Conservation (phyloP, 2,113 vertebrate species). For the Melanocharis versteri region DNA sequence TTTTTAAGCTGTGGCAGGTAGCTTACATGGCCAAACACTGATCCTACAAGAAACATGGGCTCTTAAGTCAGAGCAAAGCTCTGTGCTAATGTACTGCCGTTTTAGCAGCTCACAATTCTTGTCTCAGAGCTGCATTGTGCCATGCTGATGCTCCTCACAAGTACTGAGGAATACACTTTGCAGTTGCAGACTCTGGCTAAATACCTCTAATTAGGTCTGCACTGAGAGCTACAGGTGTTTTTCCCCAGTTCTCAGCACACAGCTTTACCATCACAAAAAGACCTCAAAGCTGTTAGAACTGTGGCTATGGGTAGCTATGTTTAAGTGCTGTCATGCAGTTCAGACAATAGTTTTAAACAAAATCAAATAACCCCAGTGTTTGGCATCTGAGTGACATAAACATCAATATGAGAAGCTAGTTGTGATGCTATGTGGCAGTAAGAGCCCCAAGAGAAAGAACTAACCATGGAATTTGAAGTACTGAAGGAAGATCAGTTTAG, state of each 20-base stretch:
- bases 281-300: neutral
- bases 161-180: neutral
- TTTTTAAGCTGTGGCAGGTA: neutral
- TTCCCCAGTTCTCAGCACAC: neutral
- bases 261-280: neutral
- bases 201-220: neutral
- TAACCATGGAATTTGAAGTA: neutral
- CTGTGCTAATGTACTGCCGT: neutral
- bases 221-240: neutral
- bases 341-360: neutral
- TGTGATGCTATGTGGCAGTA: neutral
- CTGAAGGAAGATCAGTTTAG: neutral
- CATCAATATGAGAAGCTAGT: neutral
- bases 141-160: neutral
- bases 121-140: neutral
- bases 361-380: neutral
- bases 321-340: neutral
- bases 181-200: neutral
- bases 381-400: neutral
- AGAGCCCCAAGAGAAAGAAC: neutral
- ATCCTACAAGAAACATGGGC: neutral
- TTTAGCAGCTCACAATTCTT: neutral
- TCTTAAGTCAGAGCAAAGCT: neutral
- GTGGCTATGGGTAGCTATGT: neutral
- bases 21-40: neutral